Evolutionary conservation across 64 coral and sea anemone species (phyloP).

Genomic region (Trachythela sp.): DNA sequence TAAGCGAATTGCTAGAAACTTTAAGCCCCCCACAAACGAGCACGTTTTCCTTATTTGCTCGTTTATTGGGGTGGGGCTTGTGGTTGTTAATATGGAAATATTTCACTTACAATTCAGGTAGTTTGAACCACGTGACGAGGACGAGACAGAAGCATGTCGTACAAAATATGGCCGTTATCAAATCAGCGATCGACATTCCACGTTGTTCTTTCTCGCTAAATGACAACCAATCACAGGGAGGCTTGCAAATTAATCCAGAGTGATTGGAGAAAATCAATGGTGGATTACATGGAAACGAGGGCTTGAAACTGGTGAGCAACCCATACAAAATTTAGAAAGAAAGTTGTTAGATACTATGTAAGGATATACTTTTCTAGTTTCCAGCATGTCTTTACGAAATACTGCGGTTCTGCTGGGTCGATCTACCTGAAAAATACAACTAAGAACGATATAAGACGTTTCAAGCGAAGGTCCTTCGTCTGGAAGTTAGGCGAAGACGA

Average conservation of each 20-base stretch:
- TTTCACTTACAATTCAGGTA: neutral
- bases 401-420: too few species aligned
- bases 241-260: slow-evolving; percentile 10
- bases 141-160: neutral
- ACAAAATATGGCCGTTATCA: neutral
- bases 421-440: too few species aligned
- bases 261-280: neutral
- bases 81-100: neutral
- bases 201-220: neutral
- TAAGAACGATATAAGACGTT: too few species aligned
- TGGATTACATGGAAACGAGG: neutral
- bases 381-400: too few species aligned
- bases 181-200: neutral
- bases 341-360: too few species aligned
- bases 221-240: neutral
- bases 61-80: too few species aligned
- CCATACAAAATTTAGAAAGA: neutral
- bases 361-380: too few species aligned
- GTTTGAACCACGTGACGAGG: neutral
- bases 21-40: too few species aligned
- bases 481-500: too few species aligned
- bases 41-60: neutral
- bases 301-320: neutral
- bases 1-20: too few species aligned
- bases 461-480: too few species aligned